Percentiles rank a stretch among this genome's conserved stretches.
Conservation (phyloP, 2,113 vertebrate genomes). For the Rhinoptilus africanus region DNA sequence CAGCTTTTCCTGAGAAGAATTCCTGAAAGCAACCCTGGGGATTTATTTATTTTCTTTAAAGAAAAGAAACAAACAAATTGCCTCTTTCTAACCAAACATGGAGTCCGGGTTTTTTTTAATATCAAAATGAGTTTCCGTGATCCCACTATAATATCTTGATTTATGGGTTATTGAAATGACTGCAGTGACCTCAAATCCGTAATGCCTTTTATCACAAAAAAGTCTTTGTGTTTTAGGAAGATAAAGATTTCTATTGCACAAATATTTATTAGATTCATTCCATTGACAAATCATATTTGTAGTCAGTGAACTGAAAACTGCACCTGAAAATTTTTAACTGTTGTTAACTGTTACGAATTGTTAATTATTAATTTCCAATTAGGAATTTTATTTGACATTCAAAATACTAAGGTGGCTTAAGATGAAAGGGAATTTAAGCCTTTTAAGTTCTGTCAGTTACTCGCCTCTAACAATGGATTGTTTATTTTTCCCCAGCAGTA, state of each 20-base stretch:
- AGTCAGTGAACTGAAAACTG: neutral
- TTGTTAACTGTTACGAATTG: neutral
- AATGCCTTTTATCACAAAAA: neutral
- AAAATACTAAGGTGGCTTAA: neutral
- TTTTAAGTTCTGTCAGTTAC: slow-evolving; percentile 36
- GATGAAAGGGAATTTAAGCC: slow-evolving; percentile 32
- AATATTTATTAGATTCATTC: neutral
- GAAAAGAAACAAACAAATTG: neutral
- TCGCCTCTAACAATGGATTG: neutral
- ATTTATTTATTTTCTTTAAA: neutral
- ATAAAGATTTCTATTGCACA: neutral
- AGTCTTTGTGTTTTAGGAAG: neutral
- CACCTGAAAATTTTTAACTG: neutral
- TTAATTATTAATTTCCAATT: slow-evolving; percentile 46
- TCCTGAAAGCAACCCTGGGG: neutral
- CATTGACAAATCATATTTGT: neutral
- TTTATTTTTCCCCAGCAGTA: slow-evolving; percentile 47
- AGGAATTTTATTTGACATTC: neutral
- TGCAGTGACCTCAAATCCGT: neutral
- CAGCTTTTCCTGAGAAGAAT: neutral
- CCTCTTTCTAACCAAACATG: neutral
- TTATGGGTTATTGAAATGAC: neutral
- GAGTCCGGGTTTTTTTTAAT: neutral
- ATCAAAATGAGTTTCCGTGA: neutral
- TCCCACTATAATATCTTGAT: neutral